Evolutionary conservation across 2,113 vertebrate genomes (phyloP), one percentile per base, ranked within the genome.

Genomic region (Cryptomyrus ogoouensis): DNA sequence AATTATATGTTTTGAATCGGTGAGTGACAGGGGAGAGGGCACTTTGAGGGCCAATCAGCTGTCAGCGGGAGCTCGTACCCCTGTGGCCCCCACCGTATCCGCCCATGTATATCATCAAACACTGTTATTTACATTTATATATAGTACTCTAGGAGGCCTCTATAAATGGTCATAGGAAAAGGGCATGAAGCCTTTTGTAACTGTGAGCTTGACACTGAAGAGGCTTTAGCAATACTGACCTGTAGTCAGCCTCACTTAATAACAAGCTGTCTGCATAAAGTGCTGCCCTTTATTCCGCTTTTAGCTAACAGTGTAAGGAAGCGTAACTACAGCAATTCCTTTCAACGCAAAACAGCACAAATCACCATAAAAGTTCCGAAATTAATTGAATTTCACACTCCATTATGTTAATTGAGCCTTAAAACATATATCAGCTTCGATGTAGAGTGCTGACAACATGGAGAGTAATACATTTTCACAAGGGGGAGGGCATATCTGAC

Each of bases 331-430:
- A 19, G 74, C 35, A 80, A 35, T 8, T 80, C 27, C n/a, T 7
- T 19, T 80, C 74, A 39, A 15, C 35, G 35, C 74, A 39, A 80
- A 80, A 77, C 74, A 77, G 15, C 35, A 42, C 27, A 77, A 42
- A 80, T 80, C 15, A 42, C 35, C 74, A 42, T 80, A 39, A 80
- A 80, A 42, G 74, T 80, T 80, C 74, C 35, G 3, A 39, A 35
- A 42, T 80, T 80, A 80, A 80, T 80, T 80, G 35, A 39, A 80
- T 80, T 80, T 80, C 35, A 80, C 74, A 80, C 74, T 80, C 74
- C 74, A 80, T 80, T 42, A 80, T 80, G 74, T 39, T 42, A 80
- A 80, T 80, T 42, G 74, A 80, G 74, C 35, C 74, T 42, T 80
- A 80, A 80, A 80, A 80, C 35, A 19, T 80, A 80, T 80, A 80